Base-by-base conservation (phyloP, 2,113 vertebrate species). In the Natator depressus region DNA sequence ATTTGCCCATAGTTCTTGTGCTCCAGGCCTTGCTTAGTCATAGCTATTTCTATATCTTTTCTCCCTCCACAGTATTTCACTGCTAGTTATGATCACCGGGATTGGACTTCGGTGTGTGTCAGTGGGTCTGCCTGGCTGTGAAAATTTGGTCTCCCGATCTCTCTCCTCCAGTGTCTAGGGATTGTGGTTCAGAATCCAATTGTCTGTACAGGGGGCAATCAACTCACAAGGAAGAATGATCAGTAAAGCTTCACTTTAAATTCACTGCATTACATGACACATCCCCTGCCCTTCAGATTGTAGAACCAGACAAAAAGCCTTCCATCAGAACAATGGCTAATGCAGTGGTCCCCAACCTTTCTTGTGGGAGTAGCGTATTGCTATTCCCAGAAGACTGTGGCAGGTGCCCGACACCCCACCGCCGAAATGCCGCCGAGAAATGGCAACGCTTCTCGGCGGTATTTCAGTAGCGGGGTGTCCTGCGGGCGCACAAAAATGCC, bases 241-340 rank as follows among this genome's bases (percentile, higher is more conserved):
- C 0, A 0, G 42, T 81, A 69, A 53, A 93, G 79, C 6, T 82
- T 2, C 17, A 8, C 51, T 9, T 82, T 19, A 0, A 50, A 42
- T 38, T 57, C 54, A 0, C 78, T 62, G n/a, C 29, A 42, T 49
- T 29, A 69, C 89, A 51, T 72, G 46, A 9, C 49, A 8, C 57
- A 69, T n/a, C n/a, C 49, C 4, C 13, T 10, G n/a, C 75, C 22
- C 53, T 14, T 79, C 53, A 69, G 87, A 93, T 76, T 53, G 59
- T 62, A 88, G 86, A 92, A 85, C 55, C 69, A 80, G 89, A 38
- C 10, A 79, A 22, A 2, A 53, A 76, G 38, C 47, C 46, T 95
- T 91, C 91, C 89, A 57, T 94, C 85, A 85, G 87, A 89, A 55
- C 53, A 42, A 82, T 88, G 54, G 75, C 91, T 96, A 25, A 82